Evolutionary conservation across 1,140 invertebrate species (phyloP), one percentile per base, ranked within the genome.

Genomic region (Ephestia elutella): DNA sequence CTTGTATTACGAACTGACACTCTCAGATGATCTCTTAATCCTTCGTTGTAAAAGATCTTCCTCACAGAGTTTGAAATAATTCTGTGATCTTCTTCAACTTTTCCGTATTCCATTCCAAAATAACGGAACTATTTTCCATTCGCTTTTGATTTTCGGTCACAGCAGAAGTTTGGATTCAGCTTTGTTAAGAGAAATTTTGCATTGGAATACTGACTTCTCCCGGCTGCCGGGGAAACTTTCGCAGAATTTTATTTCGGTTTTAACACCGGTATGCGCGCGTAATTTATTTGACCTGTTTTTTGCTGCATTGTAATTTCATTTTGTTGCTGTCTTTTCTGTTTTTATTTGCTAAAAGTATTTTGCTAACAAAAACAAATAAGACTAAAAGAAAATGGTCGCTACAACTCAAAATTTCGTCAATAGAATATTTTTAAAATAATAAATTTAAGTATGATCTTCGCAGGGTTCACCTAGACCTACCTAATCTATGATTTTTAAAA

Each of bases 131-230:
- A 15, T 44, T 38, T 38, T 44, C 38, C 38, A 15, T 44, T 44
- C 7, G 38, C 38, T 44, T 44, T 44, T 15, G 10, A 44, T 44
- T 44, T 44, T 44, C 38, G 38, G 38, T 44, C 38, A 44, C 38
- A 44, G 38, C 38, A 44, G 38, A 44, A 44, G 38, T 44, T 44
- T 44, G 38, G 13, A 15, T 8, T 44, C 38, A 44, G 38, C 38
- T 44, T 44, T 44, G 38, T 44, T 44, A 44, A 44, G 38, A 44
- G 38, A 44, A 44, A 44, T 44, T 44, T 44, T 44, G 38, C 38
- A 44, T 44, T 44, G 10, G 38, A 44, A 44, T 44, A 44, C 38
- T 44, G 38, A 44, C 38, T 44, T 44, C 15, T n/a, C 38, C 10
- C 38, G 15, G 38, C 15, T 44, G n/a, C 38, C 38, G 15, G 15